Percentiles rank a stretch among this genome's conserved stretches.
These are phyloP conservation scores for Spodoptera exigua DNA, from an alignment of 2,888 invertebrate species.

Conservation along the genomic window DNA sequence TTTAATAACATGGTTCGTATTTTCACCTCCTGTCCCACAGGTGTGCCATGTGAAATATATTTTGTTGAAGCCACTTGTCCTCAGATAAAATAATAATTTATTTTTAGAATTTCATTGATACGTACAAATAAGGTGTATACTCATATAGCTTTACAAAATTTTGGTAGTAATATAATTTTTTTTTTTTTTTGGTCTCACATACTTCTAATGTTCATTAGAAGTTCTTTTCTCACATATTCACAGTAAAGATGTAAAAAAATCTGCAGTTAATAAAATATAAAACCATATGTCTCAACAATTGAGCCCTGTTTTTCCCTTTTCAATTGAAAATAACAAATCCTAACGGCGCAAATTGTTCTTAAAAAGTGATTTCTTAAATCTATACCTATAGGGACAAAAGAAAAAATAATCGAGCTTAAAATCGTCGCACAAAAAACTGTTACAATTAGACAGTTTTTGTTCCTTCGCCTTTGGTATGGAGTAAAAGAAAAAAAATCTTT, in stretches of 20 bases:
- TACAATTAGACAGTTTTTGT: constrained; percentile 88
- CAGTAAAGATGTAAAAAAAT: constrained; percentile 1
- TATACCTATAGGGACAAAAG: constrained; percentile 67
- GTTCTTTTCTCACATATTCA: constrained; percentile 9
- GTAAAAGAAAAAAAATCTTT: constrained; percentile 73
- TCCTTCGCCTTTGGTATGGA: constrained; percentile 72
- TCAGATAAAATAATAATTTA: constrained; percentile 14
- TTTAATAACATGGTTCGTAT: constrained; percentile 84
- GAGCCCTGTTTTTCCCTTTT: constrained; percentile 30
- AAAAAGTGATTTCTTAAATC: constrained; percentile 62
- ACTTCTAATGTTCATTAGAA: background rate
- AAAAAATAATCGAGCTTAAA: constrained; percentile 87
- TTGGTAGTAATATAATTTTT: no score
- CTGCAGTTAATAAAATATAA: constrained; percentile 6
- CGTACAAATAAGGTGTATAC: no score
- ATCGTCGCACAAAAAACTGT: constrained; percentile 85
- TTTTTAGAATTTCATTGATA: no score
- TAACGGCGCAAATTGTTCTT: constrained; percentile 68
- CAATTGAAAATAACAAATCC: constrained; percentile 44
- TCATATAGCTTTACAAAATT: no score
- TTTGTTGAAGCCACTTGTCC: constrained; percentile 23
- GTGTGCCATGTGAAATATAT: constrained; percentile 69
- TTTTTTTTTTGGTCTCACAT: no score
- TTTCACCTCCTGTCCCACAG: constrained; percentile 81
- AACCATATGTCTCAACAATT: constrained; percentile 35